Evolutionary conservation across 2,797 vertebrate species (phyloP).

Genomic region (Podarcis lilfordi): DNA sequence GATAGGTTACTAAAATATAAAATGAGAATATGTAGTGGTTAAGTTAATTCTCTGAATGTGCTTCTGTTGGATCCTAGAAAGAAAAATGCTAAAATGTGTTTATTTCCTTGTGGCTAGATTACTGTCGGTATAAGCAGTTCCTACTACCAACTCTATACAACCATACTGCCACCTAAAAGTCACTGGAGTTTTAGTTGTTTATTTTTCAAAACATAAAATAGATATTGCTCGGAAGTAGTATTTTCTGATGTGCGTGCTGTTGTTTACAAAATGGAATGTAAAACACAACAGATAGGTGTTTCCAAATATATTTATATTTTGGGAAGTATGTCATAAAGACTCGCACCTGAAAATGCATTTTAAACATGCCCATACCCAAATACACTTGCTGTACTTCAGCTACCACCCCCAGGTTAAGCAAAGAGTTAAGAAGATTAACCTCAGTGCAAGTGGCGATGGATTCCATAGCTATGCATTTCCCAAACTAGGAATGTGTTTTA

Average conservation of each 20-base stretch:
- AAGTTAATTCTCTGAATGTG: not conserved
- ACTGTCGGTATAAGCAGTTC: conserved; percentile 15
- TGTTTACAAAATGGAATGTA: not conserved
- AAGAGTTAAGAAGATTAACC: conserved; percentile 75
- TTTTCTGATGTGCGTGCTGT: not conserved
- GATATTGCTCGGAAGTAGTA: not conserved
- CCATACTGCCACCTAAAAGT: not conserved
- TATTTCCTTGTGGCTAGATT: conserved; percentile 38
- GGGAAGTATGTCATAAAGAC: not conserved
- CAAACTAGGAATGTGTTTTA: conserved; percentile 67
- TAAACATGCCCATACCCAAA: conserved; percentile 12
- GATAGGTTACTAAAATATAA: conserved; percentile 92
- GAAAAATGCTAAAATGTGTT: conserved; percentile 12
- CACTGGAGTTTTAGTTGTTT: not conserved
- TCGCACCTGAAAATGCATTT: conserved; percentile 13
- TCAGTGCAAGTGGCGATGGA: conserved; percentile 67
- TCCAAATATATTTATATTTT: not conserved
- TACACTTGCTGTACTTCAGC: conserved; percentile 38
- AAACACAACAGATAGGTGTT: not conserved
- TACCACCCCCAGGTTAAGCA: conserved; percentile 55
- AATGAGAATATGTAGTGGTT: conserved; percentile 59
- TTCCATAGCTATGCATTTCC: conserved; percentile 66
- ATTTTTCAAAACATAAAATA: not conserved
- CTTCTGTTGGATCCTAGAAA: not conserved
- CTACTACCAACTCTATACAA: conserved; percentile 4